Percentiles rank a stretch among this genome's conserved stretches.
Evolutionary conservation across 2,113 vertebrate genomes (phyloP).

Genomic region (Heterocephalus glaber): DNA sequence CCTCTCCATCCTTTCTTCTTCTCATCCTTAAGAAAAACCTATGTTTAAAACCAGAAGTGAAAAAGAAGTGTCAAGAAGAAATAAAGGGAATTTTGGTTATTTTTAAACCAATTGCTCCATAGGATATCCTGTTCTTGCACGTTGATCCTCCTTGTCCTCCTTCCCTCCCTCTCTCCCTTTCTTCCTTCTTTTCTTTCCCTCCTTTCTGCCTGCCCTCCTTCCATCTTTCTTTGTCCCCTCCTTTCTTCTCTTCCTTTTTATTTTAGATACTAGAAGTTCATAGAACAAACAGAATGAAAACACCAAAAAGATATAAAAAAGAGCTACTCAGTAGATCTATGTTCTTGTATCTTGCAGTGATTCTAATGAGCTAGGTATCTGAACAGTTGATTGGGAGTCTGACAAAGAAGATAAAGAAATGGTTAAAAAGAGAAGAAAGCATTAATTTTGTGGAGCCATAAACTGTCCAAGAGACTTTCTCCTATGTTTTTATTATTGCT

Average conservation of each 20-base stretch:
- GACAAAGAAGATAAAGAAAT: neutral
- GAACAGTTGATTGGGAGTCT: neutral
- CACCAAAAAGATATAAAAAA: neutral
- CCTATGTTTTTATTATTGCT: neutral
- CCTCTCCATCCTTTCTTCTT: neutral
- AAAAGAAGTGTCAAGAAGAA: constrained; percentile 2
- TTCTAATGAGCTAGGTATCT: neutral
- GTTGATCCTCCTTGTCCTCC: neutral
- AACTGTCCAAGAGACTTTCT: neutral
- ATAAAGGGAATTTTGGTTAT: constrained; percentile 37
- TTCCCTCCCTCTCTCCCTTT: neutral
- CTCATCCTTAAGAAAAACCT: neutral
- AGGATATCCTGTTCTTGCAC: constrained; percentile 34
- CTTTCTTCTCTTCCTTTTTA: neutral
- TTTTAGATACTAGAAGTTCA: neutral
- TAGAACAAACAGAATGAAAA: neutral
- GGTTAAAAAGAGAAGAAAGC: neutral
- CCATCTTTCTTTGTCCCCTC: neutral
- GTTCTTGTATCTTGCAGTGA: neutral
- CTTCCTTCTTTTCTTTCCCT: no score
- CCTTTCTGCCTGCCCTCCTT: neutral
- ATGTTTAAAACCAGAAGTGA: neutral
- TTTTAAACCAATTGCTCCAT: constrained; percentile 21
- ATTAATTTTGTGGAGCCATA: neutral
- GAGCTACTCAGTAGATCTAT: neutral